phyloP scores from a whole-genome alignment of 1,140 invertebrate genomes.

The Penaeus chinensis region DNA sequence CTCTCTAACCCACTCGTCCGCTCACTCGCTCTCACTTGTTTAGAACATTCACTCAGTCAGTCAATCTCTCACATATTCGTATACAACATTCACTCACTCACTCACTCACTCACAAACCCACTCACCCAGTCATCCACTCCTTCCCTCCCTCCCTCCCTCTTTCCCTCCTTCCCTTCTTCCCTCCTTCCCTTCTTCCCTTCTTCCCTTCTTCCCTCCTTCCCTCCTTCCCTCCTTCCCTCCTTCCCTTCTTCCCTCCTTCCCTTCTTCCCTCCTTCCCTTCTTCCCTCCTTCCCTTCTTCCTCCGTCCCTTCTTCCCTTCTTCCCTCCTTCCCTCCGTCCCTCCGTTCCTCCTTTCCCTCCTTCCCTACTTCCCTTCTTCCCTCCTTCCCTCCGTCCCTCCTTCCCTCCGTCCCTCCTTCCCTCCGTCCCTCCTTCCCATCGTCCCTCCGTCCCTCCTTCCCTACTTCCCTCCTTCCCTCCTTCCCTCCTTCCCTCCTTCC shows the following conservation, averaged over 20 bases:
- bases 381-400: neutral
- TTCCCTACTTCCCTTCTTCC: neutral
- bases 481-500: too few species aligned
- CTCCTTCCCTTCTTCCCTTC: neutral
- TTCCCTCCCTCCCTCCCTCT: neutral
- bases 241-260: neutral
- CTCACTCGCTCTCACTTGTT: too few species aligned
- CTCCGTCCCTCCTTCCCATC: neutral
- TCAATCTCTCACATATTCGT: too few species aligned
- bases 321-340: neutral
- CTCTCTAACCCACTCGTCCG: too few species aligned
- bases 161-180: neutral
- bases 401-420: neutral
- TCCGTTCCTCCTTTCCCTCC: neutral
- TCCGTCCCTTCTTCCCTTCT: neutral
- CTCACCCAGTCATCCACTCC: neutral
- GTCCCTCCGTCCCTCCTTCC: too few species aligned
- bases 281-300: neutral
- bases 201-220: neutral
- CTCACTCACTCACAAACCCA: neutral
- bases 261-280: neutral
- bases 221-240: neutral
- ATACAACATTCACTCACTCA: neutral
- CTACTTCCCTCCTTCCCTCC: too few species aligned
- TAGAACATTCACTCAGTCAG: too few species aligned